These are phyloP conservation scores for Cirrhinus molitorella DNA, from an alignment of 2,797 vertebrate genomes.

Conservation along the genomic window DNA sequence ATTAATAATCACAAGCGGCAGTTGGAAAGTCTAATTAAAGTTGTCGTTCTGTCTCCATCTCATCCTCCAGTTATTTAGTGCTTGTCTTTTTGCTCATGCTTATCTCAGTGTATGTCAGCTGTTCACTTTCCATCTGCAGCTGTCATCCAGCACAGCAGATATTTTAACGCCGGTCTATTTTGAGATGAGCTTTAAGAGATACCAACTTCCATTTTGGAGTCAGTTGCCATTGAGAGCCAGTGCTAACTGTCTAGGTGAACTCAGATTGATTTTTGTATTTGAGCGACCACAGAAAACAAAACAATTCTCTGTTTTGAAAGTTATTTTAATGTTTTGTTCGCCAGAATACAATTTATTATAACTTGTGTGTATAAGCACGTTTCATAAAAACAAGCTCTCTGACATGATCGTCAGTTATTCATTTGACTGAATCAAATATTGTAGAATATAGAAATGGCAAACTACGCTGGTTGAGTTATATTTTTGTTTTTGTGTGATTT, in stretches of 20 bases:
- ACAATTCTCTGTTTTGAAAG: not conserved
- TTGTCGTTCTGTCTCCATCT: conserved; percentile 43
- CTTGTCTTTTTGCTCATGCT: conserved; percentile 52
- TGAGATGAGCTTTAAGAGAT: conserved; percentile 68
- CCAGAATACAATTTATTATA: not conserved
- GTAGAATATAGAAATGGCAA: not conserved
- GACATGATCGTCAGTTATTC: not conserved
- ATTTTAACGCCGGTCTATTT: conserved; percentile 86
- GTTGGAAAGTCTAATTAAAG: conserved; percentile 19
- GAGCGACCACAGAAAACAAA: not conserved
- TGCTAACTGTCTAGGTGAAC: not conserved
- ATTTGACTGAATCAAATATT: not conserved
- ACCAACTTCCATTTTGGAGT: conserved; percentile 40
- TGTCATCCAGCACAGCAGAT: conserved; percentile 82
- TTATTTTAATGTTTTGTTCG: not conserved
- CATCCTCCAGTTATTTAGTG: conserved; percentile 55
- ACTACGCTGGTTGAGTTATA: not conserved
- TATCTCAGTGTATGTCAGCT: conserved; percentile 82
- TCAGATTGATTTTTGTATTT: not conserved
- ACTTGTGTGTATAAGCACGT: too few relatives aligned
- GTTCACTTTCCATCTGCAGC: conserved; percentile 88
- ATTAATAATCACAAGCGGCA: not conserved
- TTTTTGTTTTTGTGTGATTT: not conserved
- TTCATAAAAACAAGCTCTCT: not conserved
- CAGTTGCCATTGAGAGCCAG: not conserved